Conservation (phyloP, 1,140 invertebrate genomes). For the Acromyrmex echinatior region DNA sequence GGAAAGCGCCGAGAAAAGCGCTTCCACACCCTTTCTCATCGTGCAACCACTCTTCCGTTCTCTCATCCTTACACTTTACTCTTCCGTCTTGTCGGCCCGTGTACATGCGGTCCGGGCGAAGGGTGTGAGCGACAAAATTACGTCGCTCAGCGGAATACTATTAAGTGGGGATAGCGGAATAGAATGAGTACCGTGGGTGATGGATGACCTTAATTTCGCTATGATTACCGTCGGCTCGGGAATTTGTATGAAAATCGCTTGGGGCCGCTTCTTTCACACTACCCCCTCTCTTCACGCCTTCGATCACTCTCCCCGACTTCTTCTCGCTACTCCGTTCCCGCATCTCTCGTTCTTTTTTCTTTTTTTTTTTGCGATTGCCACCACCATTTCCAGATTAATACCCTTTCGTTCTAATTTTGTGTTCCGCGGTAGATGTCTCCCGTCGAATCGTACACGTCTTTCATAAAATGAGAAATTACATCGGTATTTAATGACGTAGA, state of each 20-base stretch:
- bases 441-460: constrained; percentile 21
- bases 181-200: constrained; percentile 78
- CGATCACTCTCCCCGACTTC: constrained; percentile 15
- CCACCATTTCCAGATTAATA: constrained; percentile 49
- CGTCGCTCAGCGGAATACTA: constrained; percentile 81
- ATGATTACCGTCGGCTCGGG: constrained; percentile 81
- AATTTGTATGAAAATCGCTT: constrained; percentile 83
- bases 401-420: not conserved
- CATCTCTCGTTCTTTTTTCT: not conserved
- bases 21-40: constrained; percentile 3
- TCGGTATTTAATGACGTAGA: constrained; percentile 44
- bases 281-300: constrained; percentile 36
- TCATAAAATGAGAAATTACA: constrained; percentile 46
- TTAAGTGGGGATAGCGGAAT: constrained; percentile 79
- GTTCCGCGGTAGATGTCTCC: not conserved
- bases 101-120: constrained; percentile 41
- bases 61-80: constrained; percentile 39
- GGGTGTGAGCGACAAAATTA: constrained; percentile 79
- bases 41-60: not conserved
- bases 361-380: constrained; percentile 24
- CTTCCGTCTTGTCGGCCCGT: constrained; percentile 26
- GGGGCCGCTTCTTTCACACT: constrained; percentile 73
- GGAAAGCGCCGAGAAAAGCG: constrained; percentile 14
- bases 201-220: constrained; percentile 84
- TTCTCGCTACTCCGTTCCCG: not conserved